Percentiles rank a stretch among this genome's conserved stretches.
phyloP scores from a whole-genome alignment of 1,140 invertebrate species.

The Trichoplusia ni region DNA sequence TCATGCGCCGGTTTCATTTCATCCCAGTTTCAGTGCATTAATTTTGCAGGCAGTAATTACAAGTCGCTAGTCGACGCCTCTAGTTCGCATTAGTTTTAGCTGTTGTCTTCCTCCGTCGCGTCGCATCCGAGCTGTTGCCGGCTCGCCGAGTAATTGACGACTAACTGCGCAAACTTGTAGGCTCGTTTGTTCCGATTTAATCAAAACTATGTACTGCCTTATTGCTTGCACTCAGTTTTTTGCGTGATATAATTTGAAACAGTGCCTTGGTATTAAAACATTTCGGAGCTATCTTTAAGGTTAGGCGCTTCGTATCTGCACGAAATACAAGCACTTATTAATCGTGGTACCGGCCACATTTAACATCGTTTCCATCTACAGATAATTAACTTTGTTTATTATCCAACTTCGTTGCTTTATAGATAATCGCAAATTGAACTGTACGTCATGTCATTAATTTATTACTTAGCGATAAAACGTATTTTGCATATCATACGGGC shows the following conservation, averaged over 20 bases:
- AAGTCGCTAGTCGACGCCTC: slow-evolving; percentile 68
- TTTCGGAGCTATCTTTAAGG: neutral
- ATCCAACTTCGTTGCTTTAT: slow-evolving; percentile 22
- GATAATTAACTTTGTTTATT: slow-evolving; percentile 32
- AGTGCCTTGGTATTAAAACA: slow-evolving; percentile 13
- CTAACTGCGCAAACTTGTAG: slow-evolving; percentile 56
- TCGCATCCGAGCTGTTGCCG: slow-evolving; percentile 47
- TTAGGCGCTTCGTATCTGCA: slow-evolving; percentile 17
- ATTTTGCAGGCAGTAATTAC: slow-evolving; percentile 79
- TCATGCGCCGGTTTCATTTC: slow-evolving; percentile 75
- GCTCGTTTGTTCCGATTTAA: slow-evolving; percentile 60
- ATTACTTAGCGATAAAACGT: slow-evolving; percentile 22
- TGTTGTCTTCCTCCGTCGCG: slow-evolving; percentile 54
- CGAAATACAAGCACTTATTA: slow-evolving; percentile 19
- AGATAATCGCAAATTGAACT: slow-evolving; percentile 32
- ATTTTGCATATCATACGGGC: slow-evolving; percentile 26
- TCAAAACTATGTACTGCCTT: slow-evolving; percentile 43
- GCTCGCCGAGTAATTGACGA: slow-evolving; percentile 62
- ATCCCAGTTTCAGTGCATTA: slow-evolving; percentile 77
- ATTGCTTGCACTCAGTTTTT: slow-evolving; percentile 19
- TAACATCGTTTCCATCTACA: slow-evolving; percentile 27
- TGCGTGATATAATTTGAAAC: slow-evolving; percentile 8
- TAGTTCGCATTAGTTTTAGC: slow-evolving; percentile 70
- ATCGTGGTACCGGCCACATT: slow-evolving; percentile 15
- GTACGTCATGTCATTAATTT: slow-evolving; percentile 29